phyloP scores from a whole-genome alignment of 2,113 vertebrate species.

The Notothenia coriiceps region DNA sequence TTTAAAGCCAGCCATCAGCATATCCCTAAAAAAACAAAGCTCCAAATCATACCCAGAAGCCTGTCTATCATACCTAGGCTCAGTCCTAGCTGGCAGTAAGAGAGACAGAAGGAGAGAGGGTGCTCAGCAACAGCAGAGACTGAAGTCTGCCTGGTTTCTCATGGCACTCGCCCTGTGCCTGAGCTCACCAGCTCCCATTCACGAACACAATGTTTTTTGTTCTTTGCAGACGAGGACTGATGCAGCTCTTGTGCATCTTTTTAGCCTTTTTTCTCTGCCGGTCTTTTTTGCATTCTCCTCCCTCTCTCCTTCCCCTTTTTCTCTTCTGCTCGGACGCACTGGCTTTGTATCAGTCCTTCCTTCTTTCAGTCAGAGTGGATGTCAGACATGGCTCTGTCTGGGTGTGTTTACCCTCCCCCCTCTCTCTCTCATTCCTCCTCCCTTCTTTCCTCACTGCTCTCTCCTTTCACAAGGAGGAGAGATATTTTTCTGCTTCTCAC shows the following conservation, averaged over 20 bases:
- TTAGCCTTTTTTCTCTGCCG: slow-evolving; percentile 28
- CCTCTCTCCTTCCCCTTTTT: slow-evolving; percentile 44
- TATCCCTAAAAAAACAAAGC: slow-evolving; percentile 68
- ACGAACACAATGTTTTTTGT: slow-evolving; percentile 79
- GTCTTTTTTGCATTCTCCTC: slow-evolving; percentile 59
- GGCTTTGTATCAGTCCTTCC: slow-evolving; percentile 67
- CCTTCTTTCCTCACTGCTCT: slow-evolving; percentile 56
- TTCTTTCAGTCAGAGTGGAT: slow-evolving; percentile 69
- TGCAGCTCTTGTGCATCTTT: slow-evolving; percentile 73
- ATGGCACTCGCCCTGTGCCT: slow-evolving; percentile 67
- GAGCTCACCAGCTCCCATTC: slow-evolving; percentile 77
- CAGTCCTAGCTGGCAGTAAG: slow-evolving; percentile 62
- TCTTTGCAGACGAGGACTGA: slow-evolving; percentile 67
- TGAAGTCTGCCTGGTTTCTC: slow-evolving; percentile 77
- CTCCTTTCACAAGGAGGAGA: slow-evolving; percentile 58
- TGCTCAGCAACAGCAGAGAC: slow-evolving; percentile 62
- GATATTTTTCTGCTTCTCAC: slow-evolving; percentile 30
- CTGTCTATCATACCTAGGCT: slow-evolving; percentile 66
- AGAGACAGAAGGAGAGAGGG: slow-evolving; percentile 35
- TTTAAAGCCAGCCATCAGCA: slow-evolving; percentile 68
- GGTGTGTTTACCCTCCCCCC: slow-evolving; percentile 80
- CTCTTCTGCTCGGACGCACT: slow-evolving; percentile 49
- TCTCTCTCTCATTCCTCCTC: slow-evolving; percentile 57
- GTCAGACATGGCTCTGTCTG: slow-evolving; percentile 80
- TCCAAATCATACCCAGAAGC: slow-evolving; percentile 66